Evolutionary conservation across 2,888 invertebrate species (phyloP).

Genomic region (Limnephilus rhombicus): DNA sequence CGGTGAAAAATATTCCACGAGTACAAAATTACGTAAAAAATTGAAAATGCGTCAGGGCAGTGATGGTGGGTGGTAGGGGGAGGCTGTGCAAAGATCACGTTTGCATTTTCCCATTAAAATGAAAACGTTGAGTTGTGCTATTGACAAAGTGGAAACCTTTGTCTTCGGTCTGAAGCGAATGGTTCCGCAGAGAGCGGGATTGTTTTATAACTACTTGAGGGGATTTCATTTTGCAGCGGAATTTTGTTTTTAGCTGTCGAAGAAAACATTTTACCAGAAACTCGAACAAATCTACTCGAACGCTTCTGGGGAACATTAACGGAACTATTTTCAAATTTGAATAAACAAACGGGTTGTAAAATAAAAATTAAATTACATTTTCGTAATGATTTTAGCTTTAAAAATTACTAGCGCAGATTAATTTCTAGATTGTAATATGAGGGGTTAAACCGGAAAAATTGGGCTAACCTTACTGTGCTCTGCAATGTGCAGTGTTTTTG

Average conservation of each 20-base stretch:
- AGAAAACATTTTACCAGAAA: not conserved
- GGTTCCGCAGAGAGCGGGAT: not conserved
- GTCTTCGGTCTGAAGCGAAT: not conserved
- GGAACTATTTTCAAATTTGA: not conserved
- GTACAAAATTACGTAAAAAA: not conserved
- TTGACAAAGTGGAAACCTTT: conserved; percentile 1
- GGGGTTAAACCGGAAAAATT: no score
- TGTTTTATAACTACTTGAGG: conserved; percentile 11
- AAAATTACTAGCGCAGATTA: no score
- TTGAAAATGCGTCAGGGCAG: not conserved
- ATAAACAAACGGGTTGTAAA: not conserved
- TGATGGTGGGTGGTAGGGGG: not conserved
- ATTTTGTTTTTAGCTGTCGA: not conserved
- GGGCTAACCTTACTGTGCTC: no score
- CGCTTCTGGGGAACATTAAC: not conserved
- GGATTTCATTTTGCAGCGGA: not conserved
- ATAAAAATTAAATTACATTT: not conserved
- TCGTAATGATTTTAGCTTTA: no score
- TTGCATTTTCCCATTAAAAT: conserved; percentile 1
- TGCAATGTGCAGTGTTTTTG: no score
- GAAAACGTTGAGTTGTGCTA: not conserved
- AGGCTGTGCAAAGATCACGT: not conserved
- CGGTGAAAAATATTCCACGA: not conserved
- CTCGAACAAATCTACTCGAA: not conserved
- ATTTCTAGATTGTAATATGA: no score